A percentile compares a stretch with the other conserved stretches of the same genome.
Conservation (phyloP, 1,140 invertebrate species). For the Rhagoletis zephyria region DNA sequence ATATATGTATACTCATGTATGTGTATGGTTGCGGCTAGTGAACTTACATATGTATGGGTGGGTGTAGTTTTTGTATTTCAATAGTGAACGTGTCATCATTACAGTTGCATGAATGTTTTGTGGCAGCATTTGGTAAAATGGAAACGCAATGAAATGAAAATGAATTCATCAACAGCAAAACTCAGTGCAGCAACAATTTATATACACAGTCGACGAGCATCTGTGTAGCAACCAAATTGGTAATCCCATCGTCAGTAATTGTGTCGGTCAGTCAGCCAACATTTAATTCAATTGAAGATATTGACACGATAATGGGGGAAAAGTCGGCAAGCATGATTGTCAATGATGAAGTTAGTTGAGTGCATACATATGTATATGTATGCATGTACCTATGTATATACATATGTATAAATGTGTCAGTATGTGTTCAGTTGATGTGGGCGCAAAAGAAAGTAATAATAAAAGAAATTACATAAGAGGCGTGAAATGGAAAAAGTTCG, state of each 20-base stretch:
- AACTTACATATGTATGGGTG: background rate
- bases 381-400: background rate
- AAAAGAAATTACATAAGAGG: slow-evolving; percentile 49
- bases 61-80: background rate
- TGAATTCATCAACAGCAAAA: slow-evolving; percentile 28
- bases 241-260: slow-evolving; percentile 35
- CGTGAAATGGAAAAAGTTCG: slow-evolving; percentile 46
- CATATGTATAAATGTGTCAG: background rate
- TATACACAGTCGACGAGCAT: too few species aligned
- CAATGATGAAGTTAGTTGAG: background rate
- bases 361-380: background rate
- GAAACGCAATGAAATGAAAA: background rate
- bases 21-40: too few species aligned
- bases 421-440: background rate
- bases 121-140: background rate
- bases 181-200: slow-evolving; percentile 1
- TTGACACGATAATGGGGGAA: slow-evolving; percentile 30
- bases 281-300: slow-evolving; percentile 48
- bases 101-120: background rate
- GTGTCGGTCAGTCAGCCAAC: slow-evolving; percentile 35
- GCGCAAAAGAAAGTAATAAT: background rate
- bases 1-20: too few species aligned
- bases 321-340: background rate
- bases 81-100: background rate
- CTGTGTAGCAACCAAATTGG: background rate